These are phyloP conservation scores for Astur gentilis DNA, from an alignment of 2,113 vertebrate species.

Conservation along the genomic window DNA sequence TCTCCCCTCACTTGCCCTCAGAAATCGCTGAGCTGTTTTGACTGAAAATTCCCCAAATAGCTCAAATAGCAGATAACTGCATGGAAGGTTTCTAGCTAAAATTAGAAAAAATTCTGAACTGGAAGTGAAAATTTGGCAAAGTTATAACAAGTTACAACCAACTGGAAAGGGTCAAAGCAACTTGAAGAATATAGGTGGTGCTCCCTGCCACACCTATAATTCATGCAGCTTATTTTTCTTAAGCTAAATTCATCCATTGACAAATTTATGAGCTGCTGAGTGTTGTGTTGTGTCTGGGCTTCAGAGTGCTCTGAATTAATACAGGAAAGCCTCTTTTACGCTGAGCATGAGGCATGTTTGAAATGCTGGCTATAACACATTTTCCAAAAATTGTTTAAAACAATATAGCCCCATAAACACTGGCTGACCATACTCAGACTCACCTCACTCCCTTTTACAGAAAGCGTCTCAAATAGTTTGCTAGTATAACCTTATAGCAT, in stretches of 20 bases:
- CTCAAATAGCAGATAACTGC: conserved; percentile 41
- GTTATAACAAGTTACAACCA: background rate
- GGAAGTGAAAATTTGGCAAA: conserved; percentile 20
- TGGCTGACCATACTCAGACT: background rate
- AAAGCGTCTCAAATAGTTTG: background rate
- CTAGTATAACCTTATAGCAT: background rate
- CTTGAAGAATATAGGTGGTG: conserved; percentile 48
- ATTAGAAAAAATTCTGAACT: background rate
- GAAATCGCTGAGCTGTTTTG: conserved; percentile 43
- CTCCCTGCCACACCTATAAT: conserved; percentile 47
- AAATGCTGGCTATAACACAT: background rate
- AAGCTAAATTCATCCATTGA: conserved; percentile 55
- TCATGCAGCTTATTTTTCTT: conserved; percentile 55
- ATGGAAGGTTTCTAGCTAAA: conserved; percentile 23
- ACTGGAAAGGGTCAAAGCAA: conserved; percentile 15
- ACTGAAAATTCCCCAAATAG: conserved; percentile 43
- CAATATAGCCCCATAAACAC: conserved; percentile 16
- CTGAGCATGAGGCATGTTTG: conserved; percentile 18
- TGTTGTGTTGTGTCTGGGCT: conserved; percentile 56
- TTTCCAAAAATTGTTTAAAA: conserved; percentile 46
- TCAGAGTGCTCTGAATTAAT: conserved; percentile 43
- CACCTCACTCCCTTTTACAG: background rate
- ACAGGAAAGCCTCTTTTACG: conserved; percentile 44
- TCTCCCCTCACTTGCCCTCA: background rate
- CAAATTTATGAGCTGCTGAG: conserved; percentile 64